phyloP scores from a whole-genome alignment of 2,888 invertebrate species.

The Euplagia quadripunctaria region DNA sequence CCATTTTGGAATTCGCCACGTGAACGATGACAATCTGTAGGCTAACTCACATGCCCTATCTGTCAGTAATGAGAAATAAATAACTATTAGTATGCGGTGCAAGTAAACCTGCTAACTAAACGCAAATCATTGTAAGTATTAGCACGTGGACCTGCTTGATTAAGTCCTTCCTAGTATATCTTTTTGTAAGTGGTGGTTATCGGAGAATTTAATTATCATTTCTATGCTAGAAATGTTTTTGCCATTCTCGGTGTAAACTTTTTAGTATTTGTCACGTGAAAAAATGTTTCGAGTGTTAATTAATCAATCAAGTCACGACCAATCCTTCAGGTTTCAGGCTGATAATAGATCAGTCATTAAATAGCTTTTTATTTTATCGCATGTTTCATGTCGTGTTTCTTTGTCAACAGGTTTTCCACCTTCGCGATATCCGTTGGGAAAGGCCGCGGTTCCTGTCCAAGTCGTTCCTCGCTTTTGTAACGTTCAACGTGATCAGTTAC shows the following conservation, averaged over 20 bases:
- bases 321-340: not conserved
- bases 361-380: not conserved
- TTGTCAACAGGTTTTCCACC: conserved; percentile 93
- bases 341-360: no score
- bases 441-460: conserved; percentile 96
- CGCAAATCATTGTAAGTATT: not conserved
- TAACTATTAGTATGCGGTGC: conserved; percentile 1
- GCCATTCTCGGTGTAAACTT: not conserved
- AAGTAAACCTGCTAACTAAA: not conserved
- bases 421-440: conserved; percentile 95
- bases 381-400: not conserved
- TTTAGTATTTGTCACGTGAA: not conserved
- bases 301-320: no score
- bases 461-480: conserved; percentile 95
- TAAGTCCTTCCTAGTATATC: not conserved
- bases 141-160: not conserved
- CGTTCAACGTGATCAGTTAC: conserved; percentile 96
- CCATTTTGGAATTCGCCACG: not conserved
- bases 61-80: conserved; percentile 1
- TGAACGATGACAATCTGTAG: not conserved
- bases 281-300: not conserved
- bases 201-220: not conserved
- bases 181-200: not conserved
- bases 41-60: not conserved
- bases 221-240: not conserved